Conservation (phyloP, 1,140 invertebrate genomes). For the Drosophila parabipectinata region DNA sequence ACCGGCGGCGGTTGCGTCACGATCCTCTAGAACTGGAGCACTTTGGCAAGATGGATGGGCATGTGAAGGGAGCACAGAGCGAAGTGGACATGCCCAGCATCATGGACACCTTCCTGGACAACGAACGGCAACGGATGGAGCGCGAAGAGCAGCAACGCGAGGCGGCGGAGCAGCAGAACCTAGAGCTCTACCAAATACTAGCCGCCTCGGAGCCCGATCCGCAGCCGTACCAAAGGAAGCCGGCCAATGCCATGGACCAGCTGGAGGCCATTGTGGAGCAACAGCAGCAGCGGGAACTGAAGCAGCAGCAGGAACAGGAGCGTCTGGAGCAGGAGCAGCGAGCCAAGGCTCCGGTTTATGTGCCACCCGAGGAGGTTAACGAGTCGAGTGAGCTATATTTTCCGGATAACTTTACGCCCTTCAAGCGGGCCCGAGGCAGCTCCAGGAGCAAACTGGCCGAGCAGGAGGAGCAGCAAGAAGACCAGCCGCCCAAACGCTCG, state of each 20-base stretch:
- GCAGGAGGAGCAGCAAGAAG: not conserved
- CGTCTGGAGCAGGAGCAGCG: constrained; percentile 44
- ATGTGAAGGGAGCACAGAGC: constrained; percentile 48
- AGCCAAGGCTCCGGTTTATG: constrained; percentile 38
- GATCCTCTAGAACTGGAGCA: constrained; percentile 73
- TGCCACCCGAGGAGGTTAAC: constrained; percentile 76
- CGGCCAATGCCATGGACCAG: constrained; percentile 69
- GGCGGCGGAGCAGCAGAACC: constrained; percentile 55
- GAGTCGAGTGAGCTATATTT: constrained; percentile 79
- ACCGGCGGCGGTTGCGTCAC: constrained; percentile 65
- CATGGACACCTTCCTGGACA: constrained; percentile 76
- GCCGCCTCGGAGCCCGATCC: constrained; percentile 79
- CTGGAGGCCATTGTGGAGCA: constrained; percentile 71
- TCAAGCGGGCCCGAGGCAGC: constrained; percentile 51
- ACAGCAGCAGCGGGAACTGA: constrained; percentile 54
- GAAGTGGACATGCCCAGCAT: constrained; percentile 63
- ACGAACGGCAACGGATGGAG: constrained; percentile 70
- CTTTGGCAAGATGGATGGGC: constrained; percentile 68
- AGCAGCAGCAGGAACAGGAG: constrained; percentile 33
- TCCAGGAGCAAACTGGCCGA: constrained; percentile 9
- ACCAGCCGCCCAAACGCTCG: constrained; percentile 46
- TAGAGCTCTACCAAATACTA: constrained; percentile 76
- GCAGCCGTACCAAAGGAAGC: constrained; percentile 73
- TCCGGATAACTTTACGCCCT: constrained; percentile 70
- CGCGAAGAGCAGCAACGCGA: constrained; percentile 59